Base-by-base conservation (phyloP, 2,113 vertebrate species). In the Garra rufa region DNA sequence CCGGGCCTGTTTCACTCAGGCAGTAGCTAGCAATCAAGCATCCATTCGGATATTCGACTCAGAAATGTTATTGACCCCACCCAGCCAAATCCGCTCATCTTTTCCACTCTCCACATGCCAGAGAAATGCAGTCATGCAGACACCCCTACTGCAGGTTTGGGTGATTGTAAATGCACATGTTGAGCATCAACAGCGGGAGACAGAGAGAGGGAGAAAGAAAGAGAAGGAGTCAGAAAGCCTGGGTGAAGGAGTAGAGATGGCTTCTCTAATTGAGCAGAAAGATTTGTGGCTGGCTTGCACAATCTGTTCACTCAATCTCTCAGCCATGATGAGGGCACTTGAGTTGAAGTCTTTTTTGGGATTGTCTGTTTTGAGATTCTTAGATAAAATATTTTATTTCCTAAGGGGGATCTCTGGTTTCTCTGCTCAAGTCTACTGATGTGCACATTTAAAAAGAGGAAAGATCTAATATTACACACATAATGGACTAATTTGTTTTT, bases 121-220 rank as follows among this genome's bases (percentile, higher is more conserved):
- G 84, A 74, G 87, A 89, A 84, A 91, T 90, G 88, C 90, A 89
- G 89, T 91, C 92, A 89, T 90, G 85, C 89, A 91, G 87, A 84
- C 88, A 84, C 73, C 88, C 87, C 89, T 90, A 86, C 89, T 84
- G 89, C 79, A 80, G 84, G 76, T 79, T 85, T 71, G 73, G 87
- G 38, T 89, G 83, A 92, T 91, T 79, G 63, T 85, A 88, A 89
- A 88, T 87, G 83, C 88, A 92, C 86, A 83, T 91, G 90, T 85
- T 24, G 81, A 59, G 50, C 21, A 15, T 44, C 52, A 61, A 28
- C 19, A 74, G 41, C 30, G 5, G 26, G 52, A 8, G 34, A 70
- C 21, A 78, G 71, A 13, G 34, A 34, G 34, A 34, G 34, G 52
- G 50, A 82, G 74, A 52, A 43, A 52, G 65, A 79, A 13, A 82